Evolutionary conservation across 2,888 invertebrate species (phyloP).

Genomic region (Agonopterix alstromeriana): DNA sequence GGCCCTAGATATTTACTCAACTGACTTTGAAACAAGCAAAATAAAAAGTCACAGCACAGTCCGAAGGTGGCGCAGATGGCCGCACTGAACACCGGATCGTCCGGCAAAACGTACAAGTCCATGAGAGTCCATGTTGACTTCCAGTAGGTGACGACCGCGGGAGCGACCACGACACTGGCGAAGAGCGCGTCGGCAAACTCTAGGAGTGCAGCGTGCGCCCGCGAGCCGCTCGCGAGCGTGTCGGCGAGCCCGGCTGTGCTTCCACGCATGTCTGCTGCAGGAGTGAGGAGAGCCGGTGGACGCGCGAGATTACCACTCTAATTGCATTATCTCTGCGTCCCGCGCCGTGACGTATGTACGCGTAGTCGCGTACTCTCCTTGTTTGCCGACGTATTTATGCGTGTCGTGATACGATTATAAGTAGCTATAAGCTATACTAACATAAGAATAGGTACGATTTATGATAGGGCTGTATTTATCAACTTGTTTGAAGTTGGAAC

Average conservation of each 20-base stretch:
- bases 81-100: conserved; percentile 77
- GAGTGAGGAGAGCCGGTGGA: conserved; percentile 40
- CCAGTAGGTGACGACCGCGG: conserved; percentile 91
- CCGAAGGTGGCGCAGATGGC: conserved; percentile 83
- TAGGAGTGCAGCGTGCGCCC: conserved; percentile 70
- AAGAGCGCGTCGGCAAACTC: conserved; percentile 83
- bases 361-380: conserved; percentile 11
- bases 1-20: conserved; percentile 77
- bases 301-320: conserved; percentile 43
- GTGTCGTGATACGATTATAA: background rate
- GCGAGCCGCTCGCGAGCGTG: conserved; percentile 75
- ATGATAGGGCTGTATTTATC: too few relatives aligned
- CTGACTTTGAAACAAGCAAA: conserved; percentile 81
- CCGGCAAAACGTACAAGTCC: conserved; percentile 83
- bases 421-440: too few relatives aligned
- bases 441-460: too few relatives aligned
- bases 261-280: conserved; percentile 77
- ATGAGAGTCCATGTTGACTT: conserved; percentile 90
- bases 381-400: conserved; percentile 13
- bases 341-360: conserved; percentile 34
- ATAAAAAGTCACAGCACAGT: conserved; percentile 80
- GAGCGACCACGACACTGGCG: conserved; percentile 84
- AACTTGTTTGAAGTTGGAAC: too few relatives aligned
- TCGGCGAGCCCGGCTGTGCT: conserved; percentile 81
- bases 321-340: conserved; percentile 68